Evolutionary conservation across 2,113 vertebrate genomes (phyloP), one percentile per base, ranked within the genome.

Genomic region (Melanocharis versteri): DNA sequence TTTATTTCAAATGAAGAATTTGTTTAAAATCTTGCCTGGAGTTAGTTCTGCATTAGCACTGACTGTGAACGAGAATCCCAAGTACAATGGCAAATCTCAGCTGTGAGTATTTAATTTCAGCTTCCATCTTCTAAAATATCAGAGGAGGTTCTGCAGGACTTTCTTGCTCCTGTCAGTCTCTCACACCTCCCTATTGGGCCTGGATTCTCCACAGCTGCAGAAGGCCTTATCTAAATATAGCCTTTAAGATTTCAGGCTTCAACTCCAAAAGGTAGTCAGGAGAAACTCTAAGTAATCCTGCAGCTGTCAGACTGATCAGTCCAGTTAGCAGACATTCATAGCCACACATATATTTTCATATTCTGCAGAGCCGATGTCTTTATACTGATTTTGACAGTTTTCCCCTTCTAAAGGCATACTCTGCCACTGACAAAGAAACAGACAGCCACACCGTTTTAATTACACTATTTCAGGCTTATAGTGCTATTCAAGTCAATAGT

Each of bases 11-110:
- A 54, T 47, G 0, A 70, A 86, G 39, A 81, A 39, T n/a, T 71
- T 53, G 18, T 87, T 93, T 70, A 54, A 92, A 95, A 54, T 66
- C 64, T 92, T 19, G 4, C 33, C 65, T 83, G 78, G 22, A 79
- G 54, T 53, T 83, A 72, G 10, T 53, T 80, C 85, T 83, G 22
- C 39, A 22, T 75, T 65, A 87, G 42, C 2, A 2, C 66, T 69
- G 50, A 16, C 50, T 76, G 15, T 72, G 45, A 69, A 75, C 9
- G 5, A 87, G 20, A 82, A 91, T 42, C 37, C 19, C 62, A 85
- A 54, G 7, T 61, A 62, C 11, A 86, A 76, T 70, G 47, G 35
- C 71, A 91, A 62, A 62, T 66, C 24, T 33, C 44, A 62, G 1
- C 13, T 62, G 50, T 37, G 20, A 57, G 22, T 35, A 42, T 73